Base-by-base conservation (phyloP, 2,888 invertebrate genomes). In the Melolontha melolontha region DNA sequence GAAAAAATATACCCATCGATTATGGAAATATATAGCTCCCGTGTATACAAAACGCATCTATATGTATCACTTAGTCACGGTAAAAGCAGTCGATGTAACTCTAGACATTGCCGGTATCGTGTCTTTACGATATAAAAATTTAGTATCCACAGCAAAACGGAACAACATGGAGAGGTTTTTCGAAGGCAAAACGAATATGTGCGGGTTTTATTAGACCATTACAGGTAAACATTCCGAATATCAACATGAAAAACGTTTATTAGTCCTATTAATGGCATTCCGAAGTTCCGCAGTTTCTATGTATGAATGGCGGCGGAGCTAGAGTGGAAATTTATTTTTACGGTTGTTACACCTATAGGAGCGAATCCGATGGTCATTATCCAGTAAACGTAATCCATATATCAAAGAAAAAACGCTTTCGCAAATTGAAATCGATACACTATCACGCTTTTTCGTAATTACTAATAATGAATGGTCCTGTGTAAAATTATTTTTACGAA, bases 181-280 rank as follows among this genome's bases (percentile, higher is more conserved):
- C 5, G 22, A 7, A 42, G 5, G 5, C 12, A n/a, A 4, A 14
- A n/a, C 44, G 27, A 29, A 29, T 34, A 29, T 27, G 44, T 44
- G 29, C 27, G 8, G 44, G 27, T 59, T 59, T 59, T 59, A 59
- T 59, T 59, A 59, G 59, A 12, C 59, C 44, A 59, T 59, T 59
- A 59, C 44, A 59, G 59, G 59, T 59, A 44, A 47, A 44, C 59
- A 59, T 59, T 44, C 59, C 29, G 47, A 59, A 59, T 59, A 44
- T 57, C 57, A 27, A 7, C 42, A 27, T 44, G 59, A 42, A 59
- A 29, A 29, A 59, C 59, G 59, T 59, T 59, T 59, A 59, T 59
- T 59, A 59, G 59, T 59, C 14, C 47, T 27, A 59, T 59, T 59
- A 59, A 59, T 29, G 44, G 16, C 6, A 50, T 27, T 8, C 12